Evolutionary conservation across 2,113 vertebrate species (phyloP).

Genomic region (Salminus brasiliensis): DNA sequence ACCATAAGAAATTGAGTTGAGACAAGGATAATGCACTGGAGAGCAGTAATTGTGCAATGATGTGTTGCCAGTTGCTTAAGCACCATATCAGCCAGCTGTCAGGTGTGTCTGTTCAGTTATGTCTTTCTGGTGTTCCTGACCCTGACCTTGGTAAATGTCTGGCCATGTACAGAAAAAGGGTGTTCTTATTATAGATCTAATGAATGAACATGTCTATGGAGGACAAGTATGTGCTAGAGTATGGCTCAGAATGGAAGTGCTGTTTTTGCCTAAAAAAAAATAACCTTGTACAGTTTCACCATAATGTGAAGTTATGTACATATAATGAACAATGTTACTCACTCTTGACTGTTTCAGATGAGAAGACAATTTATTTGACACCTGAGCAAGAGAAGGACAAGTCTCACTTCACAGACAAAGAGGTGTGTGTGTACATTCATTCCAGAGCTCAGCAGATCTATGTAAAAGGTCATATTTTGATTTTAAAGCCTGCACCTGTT

Average conservation of each 20-base stretch:
- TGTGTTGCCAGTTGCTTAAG: neutral
- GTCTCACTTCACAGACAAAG: conserved; percentile 99
- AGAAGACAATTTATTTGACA: conserved; percentile 97
- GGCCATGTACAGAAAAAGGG: neutral
- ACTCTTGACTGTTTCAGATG: conserved; percentile 76
- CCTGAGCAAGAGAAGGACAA: conserved; percentile 99
- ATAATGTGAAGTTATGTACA: too few relatives aligned
- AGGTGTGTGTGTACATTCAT: conserved; percentile 76
- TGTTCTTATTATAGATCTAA: neutral
- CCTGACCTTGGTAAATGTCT: neutral
- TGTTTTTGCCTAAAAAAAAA: neutral
- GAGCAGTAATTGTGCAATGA: neutral
- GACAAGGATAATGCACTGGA: neutral
- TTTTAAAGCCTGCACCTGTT: neutral
- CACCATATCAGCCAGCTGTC: conserved; percentile 3
- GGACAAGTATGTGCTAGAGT: neutral
- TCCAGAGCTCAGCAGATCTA: neutral
- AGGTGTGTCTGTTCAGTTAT: conserved; percentile 7
- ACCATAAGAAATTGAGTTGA: neutral
- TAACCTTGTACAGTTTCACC: too few relatives aligned
- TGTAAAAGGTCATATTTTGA: conserved; percentile 1
- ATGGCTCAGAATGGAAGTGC: neutral
- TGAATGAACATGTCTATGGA: neutral
- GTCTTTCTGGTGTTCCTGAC: neutral
- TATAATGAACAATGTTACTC: neutral